Evolutionary conservation across 2,113 vertebrate species (phyloP).

Genomic region (Hassar affinis): DNA sequence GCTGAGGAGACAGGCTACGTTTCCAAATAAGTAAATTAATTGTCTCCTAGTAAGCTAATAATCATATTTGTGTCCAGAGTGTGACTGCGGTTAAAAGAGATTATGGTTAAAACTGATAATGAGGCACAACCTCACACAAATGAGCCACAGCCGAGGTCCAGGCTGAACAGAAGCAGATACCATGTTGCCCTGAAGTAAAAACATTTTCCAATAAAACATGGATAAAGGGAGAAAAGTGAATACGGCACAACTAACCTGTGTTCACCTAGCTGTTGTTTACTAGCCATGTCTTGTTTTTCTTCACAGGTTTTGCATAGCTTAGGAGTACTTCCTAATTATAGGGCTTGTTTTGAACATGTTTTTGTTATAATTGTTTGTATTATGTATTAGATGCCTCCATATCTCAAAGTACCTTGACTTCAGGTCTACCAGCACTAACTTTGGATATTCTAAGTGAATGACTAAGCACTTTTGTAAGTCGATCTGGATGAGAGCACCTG

Average conservation of each 20-base stretch:
- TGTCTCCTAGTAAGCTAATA: background rate
- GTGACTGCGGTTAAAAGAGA: background rate
- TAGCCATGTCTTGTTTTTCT: no score
- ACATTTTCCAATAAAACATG: background rate
- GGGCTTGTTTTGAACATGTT: no score
- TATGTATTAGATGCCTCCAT: no score
- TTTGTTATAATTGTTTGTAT: no score
- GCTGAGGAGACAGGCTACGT: background rate
- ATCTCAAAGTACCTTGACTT: no score
- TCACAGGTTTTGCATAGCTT: no score
- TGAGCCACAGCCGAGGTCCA: background rate
- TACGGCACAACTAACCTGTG: background rate
- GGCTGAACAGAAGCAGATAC: background rate
- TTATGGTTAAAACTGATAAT: no score
- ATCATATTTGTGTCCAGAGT: background rate
- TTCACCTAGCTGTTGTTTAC: background rate
- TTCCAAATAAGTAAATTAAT: background rate
- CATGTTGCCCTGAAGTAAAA: background rate
- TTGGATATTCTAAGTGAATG: no score
- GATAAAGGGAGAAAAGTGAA: background rate
- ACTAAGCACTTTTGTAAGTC: no score
- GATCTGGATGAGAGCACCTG: no score
- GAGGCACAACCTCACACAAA: background rate
- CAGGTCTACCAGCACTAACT: no score
- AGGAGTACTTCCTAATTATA: no score